These are phyloP conservation scores for Periphyllus acericola DNA, from an alignment of 2,888 invertebrate genomes.

Conservation along the genomic window DNA sequence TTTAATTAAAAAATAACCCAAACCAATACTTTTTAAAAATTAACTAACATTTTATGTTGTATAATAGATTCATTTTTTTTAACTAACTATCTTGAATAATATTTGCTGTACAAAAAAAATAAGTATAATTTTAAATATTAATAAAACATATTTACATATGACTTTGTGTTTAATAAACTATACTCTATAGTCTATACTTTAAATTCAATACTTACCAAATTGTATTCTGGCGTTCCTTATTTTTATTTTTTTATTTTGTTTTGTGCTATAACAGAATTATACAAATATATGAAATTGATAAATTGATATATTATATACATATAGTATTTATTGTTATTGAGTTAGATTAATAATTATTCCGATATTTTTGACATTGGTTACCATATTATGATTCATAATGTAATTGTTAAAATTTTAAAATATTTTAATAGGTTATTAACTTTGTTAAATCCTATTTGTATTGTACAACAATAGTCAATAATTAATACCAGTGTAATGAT, in stretches of 20 bases:
- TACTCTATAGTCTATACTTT: background rate
- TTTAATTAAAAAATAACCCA: conserved; percentile 29
- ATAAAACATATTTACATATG: conserved; percentile 26
- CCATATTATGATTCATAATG: conserved; percentile 19
- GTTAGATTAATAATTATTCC: conserved; percentile 5
- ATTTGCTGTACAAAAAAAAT: conserved; percentile 30
- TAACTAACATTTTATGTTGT: conserved; percentile 40
- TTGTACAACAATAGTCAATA: conserved; percentile 8
- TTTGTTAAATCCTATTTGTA: conserved; percentile 33
- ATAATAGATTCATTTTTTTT: conserved; percentile 20
- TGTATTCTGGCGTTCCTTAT: conserved; percentile 28
- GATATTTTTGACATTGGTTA: background rate
- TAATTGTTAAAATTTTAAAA: conserved; percentile 33
- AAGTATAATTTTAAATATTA: conserved; percentile 34
- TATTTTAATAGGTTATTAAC: conserved; percentile 17
- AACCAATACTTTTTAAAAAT: conserved; percentile 33
- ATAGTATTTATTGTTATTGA: conserved; percentile 9
- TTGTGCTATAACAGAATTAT: conserved; percentile 24
- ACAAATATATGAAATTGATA: background rate
- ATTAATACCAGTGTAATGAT: conserved; percentile 25
- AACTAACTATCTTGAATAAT: conserved; percentile 44
- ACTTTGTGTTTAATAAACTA: conserved; percentile 3
- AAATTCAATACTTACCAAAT: conserved; percentile 30
- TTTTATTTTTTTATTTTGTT: conserved; percentile 22
- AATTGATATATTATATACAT: background rate